Evolutionary conservation across 2,888 invertebrate species (phyloP).

Genomic region (Pristionchus japonicus): DNA sequence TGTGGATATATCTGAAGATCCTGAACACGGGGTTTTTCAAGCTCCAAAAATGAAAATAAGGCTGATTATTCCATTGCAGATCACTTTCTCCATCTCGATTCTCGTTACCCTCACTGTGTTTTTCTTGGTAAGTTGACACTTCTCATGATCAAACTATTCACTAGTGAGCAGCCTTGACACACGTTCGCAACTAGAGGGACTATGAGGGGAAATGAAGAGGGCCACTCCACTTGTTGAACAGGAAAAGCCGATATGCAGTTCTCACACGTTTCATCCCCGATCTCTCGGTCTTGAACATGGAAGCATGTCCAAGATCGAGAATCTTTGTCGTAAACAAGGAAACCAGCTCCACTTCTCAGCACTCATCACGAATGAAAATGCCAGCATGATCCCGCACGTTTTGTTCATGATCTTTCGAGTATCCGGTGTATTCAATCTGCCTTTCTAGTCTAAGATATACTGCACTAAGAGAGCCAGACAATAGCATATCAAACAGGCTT

Average conservation of each 20-base stretch:
- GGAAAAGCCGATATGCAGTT: neutral
- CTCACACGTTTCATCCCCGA: neutral
- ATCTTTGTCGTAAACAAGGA: too few species aligned
- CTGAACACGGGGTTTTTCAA: too few species aligned
- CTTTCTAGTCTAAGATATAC: too few species aligned
- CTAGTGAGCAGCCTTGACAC: neutral
- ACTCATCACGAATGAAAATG: too few species aligned
- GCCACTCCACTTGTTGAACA: neutral
- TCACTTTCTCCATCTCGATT: slow-evolving; percentile 75
- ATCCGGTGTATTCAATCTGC: neutral
- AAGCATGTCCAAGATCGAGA: too few species aligned
- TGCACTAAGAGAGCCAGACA: too few species aligned
- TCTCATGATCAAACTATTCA: neutral
- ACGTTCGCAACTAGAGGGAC: neutral
- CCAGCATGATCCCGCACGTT: too few species aligned
- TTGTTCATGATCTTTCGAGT: neutral
- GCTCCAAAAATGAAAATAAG: neutral
- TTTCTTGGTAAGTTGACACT: slow-evolving; percentile 70
- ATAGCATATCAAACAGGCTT: too few species aligned
- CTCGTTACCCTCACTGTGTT: slow-evolving; percentile 75
- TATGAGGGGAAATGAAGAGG: neutral
- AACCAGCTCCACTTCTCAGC: too few species aligned
- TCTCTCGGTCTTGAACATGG: too few species aligned
- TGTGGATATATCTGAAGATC: too few species aligned
- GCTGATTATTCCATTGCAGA: slow-evolving; percentile 50